A percentile compares a stretch with the other conserved stretches of the same genome.
phyloP scores from a whole-genome alignment of 1,140 invertebrate species.

The Aphaenogaster floridana region DNA sequence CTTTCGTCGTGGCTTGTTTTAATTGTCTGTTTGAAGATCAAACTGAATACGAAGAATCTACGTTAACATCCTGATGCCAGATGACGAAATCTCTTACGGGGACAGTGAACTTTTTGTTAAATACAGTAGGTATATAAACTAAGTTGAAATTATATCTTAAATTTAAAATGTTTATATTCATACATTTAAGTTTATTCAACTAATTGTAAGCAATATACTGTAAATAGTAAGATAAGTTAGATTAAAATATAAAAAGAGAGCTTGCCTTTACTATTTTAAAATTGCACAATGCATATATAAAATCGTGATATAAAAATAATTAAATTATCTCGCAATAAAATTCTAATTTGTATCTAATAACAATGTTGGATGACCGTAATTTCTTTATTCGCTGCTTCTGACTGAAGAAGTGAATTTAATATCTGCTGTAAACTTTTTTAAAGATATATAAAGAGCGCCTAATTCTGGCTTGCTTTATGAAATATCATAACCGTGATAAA shows the following conservation, averaged over 20 bases:
- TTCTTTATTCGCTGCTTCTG: neutral
- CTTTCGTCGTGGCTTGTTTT: slow-evolving; percentile 18
- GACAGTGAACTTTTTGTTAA: slow-evolving; percentile 15
- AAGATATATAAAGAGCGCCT: neutral
- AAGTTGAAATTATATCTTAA: slow-evolving; percentile 2
- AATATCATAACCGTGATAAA: slow-evolving; percentile 52
- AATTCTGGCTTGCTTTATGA: slow-evolving; percentile 46
- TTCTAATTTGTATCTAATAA: slow-evolving; percentile 7
- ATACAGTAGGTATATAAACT: neutral
- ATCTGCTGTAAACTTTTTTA: neutral
- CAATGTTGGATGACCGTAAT: neutral
- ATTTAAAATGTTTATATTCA: neutral
- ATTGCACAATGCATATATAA: neutral
- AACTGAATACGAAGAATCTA: slow-evolving; percentile 25
- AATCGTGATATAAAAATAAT: slow-evolving; percentile 11
- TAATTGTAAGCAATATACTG: neutral
- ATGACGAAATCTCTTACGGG: slow-evolving; percentile 38
- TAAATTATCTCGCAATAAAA: slow-evolving; percentile 16
- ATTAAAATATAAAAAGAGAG: neutral
- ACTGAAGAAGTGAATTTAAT: slow-evolving; percentile 2
- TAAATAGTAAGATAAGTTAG: neutral
- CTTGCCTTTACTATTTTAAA: neutral
- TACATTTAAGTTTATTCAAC: neutral
- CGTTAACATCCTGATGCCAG: slow-evolving; percentile 51
- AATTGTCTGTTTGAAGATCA: slow-evolving; percentile 23